Base-by-base conservation (phyloP, 2,888 invertebrate species). In the Drosophila borborema region DNA sequence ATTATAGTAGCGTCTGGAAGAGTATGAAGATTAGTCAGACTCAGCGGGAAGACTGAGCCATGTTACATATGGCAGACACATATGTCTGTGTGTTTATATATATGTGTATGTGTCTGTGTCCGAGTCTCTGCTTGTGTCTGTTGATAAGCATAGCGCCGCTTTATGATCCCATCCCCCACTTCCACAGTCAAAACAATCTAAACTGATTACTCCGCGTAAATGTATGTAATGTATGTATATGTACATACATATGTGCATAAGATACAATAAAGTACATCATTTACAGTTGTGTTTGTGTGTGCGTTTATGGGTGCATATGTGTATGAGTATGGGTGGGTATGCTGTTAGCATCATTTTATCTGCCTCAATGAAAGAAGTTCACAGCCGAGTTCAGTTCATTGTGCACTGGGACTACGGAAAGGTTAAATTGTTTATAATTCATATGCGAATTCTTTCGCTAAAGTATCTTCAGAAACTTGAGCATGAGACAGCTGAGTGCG, bases 351-450 rank as follows among this genome's bases (percentile, higher is more conserved):
- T 77, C 59, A 64, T 75, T 72, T 78, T 75, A 72, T 76, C 80
- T 77, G 77, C 53, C 65, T 81, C 75, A 86, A 82, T 86, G 72
- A 81, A 86, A 86, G 84, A 87, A 86, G 86, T 86, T 86, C 88
- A 86, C 82, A 86, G 83, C 69, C 75, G 82, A 86, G 88, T 79
- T 87, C 81, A 86, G 86, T 75, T 84, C 76, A 86, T 88, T 86
- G 86, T 86, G 82, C 80, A 77, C 84, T 80, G 64, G 54, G 59
- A 70, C 74, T 78, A 74, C 60, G 74, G 73, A 86, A 88, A 85
- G 90, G 89, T 90, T 88, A 90, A 90, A 88, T 90, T 90, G 86
- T 89, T 85, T 89, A 84, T 84, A 86, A 86, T 86, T 86, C 81
- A 77, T 87, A 84, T 76, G 85, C 84, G 80, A 85, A 86, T 85